Percentiles rank a stretch among this genome's conserved stretches.
phyloP scores from a whole-genome alignment of 1,140 invertebrate genomes.

The Ladona fulva region DNA sequence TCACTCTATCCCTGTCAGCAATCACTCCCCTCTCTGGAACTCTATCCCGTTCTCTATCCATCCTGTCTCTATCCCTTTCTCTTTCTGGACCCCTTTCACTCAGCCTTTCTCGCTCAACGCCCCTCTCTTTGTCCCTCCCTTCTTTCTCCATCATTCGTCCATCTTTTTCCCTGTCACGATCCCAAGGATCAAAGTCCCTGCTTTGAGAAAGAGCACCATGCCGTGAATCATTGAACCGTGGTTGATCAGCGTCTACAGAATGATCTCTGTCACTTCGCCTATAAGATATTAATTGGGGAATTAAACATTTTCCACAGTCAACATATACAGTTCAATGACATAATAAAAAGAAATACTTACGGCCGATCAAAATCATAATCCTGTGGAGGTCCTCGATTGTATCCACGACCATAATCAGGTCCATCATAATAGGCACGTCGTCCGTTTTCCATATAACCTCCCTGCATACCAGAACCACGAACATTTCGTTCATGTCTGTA shows the following conservation, averaged over 20 bases:
- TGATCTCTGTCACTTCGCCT: background rate
- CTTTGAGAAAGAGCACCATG: slow-evolving; percentile 19
- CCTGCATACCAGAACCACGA: background rate
- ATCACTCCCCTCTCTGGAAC: background rate
- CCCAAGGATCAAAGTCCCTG: slow-evolving; percentile 19
- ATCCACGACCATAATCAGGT: slow-evolving; percentile 19
- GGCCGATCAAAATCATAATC: slow-evolving; percentile 13
- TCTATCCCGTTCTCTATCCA: background rate
- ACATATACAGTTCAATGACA: background rate
- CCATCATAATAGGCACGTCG: slow-evolving; percentile 17
- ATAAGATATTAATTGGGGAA: background rate
- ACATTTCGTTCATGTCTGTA: slow-evolving; percentile 8
- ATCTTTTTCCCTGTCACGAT: slow-evolving; percentile 19
- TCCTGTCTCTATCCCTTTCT: no score
- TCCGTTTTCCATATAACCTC: slow-evolving; percentile 13
- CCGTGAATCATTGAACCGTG: background rate
- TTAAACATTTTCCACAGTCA: background rate
- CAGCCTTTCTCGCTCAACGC: background rate
- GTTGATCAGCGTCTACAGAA: background rate
- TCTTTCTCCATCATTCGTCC: slow-evolving; percentile 16
- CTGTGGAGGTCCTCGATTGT: background rate
- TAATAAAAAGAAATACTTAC: background rate
- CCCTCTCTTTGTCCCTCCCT: slow-evolving; percentile 12
- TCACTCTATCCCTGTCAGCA: no score
- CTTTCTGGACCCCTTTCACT: background rate